Percentiles rank a stretch among this genome's conserved stretches.
Evolutionary conservation across 2,113 vertebrate species (phyloP).

Genomic region (Nothoprocta perdicaria): DNA sequence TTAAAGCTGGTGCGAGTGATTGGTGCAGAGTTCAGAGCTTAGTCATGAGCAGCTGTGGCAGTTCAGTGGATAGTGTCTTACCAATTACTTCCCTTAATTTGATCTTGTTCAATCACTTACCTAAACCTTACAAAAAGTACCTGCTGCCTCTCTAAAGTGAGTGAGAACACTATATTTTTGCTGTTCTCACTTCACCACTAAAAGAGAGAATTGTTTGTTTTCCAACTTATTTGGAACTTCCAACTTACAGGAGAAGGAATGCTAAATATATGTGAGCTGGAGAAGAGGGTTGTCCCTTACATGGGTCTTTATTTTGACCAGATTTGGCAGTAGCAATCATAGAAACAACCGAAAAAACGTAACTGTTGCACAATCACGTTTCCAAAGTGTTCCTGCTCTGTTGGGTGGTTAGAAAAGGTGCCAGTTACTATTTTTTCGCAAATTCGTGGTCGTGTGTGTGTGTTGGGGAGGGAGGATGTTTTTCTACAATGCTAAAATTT

Average conservation of each 20-base stretch:
- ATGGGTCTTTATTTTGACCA: background rate
- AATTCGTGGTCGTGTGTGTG: too few species aligned
- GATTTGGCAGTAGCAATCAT: background rate
- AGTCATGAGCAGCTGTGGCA: background rate
- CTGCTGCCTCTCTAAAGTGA: background rate
- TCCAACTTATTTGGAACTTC: background rate
- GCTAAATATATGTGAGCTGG: background rate
- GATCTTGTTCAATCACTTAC: rapidly evolving
- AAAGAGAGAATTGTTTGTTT: background rate
- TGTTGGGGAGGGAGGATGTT: too few species aligned
- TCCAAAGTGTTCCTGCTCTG: background rate
- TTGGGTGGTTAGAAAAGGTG: background rate
- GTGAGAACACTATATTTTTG: background rate
- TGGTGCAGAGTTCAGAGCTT: background rate
- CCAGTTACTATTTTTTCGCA: background rate
- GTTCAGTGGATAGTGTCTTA: background rate
- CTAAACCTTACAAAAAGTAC: background rate
- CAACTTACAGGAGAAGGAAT: background rate
- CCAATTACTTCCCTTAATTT: background rate
- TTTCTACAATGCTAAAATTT: background rate
- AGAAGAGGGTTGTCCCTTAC: too few species aligned
- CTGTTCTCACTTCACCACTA: background rate
- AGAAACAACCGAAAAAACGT: background rate
- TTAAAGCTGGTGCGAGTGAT: background rate
- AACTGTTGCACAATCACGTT: background rate